Evolutionary conservation across 2,797 vertebrate species (phyloP).

Genomic region (Malurus leucopterus): DNA sequence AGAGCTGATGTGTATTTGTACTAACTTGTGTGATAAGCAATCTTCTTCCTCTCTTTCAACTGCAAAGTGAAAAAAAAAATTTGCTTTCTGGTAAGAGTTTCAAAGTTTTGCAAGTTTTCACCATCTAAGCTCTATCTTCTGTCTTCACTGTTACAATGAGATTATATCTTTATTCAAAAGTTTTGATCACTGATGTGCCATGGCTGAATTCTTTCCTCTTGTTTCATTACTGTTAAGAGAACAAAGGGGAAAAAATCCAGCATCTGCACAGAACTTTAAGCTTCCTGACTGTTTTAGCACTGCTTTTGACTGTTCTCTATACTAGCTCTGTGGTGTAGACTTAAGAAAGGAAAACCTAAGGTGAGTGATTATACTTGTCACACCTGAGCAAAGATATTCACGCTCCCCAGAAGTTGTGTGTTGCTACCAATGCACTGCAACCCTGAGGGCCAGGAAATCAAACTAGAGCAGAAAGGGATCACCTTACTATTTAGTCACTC

Average conservation of each 20-base stretch:
- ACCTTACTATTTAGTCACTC: conserved; percentile 4
- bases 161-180: conserved; percentile 16
- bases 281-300: not conserved
- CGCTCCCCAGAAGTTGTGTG: not conserved
- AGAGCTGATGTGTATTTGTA: not conserved
- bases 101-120: conserved; percentile 14
- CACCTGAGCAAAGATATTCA: not conserved
- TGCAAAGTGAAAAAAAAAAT: not conserved
- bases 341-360: not conserved
- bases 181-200: conserved; percentile 13
- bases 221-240: not conserved
- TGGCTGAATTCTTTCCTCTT: not conserved
- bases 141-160: not conserved
- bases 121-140: not conserved
- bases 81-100: not conserved
- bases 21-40: not conserved
- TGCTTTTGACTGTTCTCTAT: not conserved
- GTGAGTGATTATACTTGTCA: not conserved
- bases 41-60: conserved; percentile 14
- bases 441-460: conserved; percentile 24
- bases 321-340: not conserved
- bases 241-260: conserved; percentile 14
- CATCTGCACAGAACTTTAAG: not conserved
- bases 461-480: conserved; percentile 1
- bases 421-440: not conserved